Conservation (phyloP, 2,797 vertebrate genomes). For the Picus viridis region DNA sequence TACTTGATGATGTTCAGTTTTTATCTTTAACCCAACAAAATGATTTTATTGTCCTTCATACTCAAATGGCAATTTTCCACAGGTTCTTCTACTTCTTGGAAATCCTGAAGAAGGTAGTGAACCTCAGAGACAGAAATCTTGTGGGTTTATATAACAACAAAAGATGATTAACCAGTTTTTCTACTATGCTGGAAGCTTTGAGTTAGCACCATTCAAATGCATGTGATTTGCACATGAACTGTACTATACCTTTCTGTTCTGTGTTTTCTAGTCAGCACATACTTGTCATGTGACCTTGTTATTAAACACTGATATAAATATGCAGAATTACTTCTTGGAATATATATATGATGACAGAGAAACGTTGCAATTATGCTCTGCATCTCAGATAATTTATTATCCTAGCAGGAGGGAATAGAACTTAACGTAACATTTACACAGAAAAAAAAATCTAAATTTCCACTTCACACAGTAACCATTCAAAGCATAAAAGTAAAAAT, state of each 20-base stretch:
- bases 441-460: conserved; percentile 3
- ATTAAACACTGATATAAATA: not conserved
- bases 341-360: not conserved
- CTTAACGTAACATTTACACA: not conserved
- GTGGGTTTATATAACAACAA: not conserved
- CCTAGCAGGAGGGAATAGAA: not conserved
- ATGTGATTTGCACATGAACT: not conserved
- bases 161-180: not conserved
- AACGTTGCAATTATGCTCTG: not conserved
- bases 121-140: not conserved
- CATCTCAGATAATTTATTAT: not conserved
- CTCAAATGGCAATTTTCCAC: not conserved
- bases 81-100: not conserved
- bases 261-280: not conserved
- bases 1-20: not conserved
- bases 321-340: not conserved
- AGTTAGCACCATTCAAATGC: not conserved
- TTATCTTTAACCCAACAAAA: not conserved
- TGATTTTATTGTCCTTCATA: not conserved
- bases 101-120: not conserved
- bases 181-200: not conserved
- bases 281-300: not conserved
- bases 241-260: not conserved
- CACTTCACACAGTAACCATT: not conserved
- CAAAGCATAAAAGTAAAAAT: not conserved